Conservation (phyloP, 2,113 vertebrate species). For the Nannospalax galili region DNA sequence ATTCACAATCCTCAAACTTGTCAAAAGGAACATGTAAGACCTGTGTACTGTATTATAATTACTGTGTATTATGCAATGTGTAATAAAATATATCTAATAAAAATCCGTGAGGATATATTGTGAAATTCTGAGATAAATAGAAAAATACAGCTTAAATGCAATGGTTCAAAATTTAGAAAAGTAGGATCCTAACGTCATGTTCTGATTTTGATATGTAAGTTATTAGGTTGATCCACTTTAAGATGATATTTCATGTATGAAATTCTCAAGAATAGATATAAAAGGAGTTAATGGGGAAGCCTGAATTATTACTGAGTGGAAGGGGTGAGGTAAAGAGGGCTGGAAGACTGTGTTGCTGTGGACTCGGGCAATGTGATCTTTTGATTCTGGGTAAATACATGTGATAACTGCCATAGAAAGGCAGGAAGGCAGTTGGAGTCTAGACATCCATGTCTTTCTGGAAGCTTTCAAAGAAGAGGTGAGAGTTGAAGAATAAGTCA, state of each 20-base stretch:
- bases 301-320: no score
- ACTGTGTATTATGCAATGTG: neutral
- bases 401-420: neutral
- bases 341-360: rapidly evolving
- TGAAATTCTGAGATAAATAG: neutral
- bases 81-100: neutral
- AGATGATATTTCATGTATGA: neutral
- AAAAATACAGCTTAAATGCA: neutral
- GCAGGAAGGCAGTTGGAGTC: neutral
- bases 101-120: neutral
- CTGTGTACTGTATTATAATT: neutral
- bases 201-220: neutral
- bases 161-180: neutral
- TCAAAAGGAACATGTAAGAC: neutral
- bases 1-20: neutral
- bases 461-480: neutral
- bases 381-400: neutral
- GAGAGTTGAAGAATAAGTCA: neutral
- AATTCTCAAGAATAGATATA: neutral
- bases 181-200: neutral
- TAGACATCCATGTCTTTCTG: neutral
- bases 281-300: neutral
- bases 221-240: neutral
- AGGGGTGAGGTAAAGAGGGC: neutral
- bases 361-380: neutral